phyloP scores from a whole-genome alignment of 2,113 vertebrate genomes.

The Beaufortia kweichowensis region DNA sequence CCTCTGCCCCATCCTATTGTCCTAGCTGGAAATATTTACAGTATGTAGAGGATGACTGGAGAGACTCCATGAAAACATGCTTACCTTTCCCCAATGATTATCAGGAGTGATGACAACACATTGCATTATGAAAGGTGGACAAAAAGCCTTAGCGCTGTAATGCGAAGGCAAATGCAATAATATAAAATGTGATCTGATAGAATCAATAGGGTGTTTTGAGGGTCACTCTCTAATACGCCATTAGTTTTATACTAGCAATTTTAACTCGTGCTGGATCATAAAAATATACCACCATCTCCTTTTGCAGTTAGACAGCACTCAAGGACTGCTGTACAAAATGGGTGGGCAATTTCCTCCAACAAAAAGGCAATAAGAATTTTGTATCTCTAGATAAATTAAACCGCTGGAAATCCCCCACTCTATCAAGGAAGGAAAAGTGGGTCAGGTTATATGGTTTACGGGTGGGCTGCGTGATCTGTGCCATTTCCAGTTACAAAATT shows the following conservation, averaged over 20 bases:
- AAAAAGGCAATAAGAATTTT: constrained; percentile 8
- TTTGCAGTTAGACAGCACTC: background rate
- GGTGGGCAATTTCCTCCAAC: constrained; percentile 3
- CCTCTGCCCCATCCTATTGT: background rate
- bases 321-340: background rate
- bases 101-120: background rate
- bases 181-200: constrained; percentile 39
- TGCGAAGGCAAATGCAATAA: constrained; percentile 43
- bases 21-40: constrained; percentile 5
- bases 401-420: background rate
- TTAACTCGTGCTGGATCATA: constrained; percentile 20
- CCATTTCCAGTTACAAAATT: constrained; percentile 6
- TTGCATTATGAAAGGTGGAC: background rate
- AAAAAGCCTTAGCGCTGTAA: constrained; percentile 25
- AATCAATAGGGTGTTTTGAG: constrained; percentile 33
- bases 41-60: background rate
- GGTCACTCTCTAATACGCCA: background rate
- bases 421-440: background rate
- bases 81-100: constrained; percentile 7
- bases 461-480: background rate
- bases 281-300: constrained; percentile 28
- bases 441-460: background rate
- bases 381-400: constrained; percentile 20
- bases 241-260: constrained; percentile 27
- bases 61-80: constrained; percentile 14